phyloP scores from a whole-genome alignment of 2,888 invertebrate species.

The Stenodema calcarata region DNA sequence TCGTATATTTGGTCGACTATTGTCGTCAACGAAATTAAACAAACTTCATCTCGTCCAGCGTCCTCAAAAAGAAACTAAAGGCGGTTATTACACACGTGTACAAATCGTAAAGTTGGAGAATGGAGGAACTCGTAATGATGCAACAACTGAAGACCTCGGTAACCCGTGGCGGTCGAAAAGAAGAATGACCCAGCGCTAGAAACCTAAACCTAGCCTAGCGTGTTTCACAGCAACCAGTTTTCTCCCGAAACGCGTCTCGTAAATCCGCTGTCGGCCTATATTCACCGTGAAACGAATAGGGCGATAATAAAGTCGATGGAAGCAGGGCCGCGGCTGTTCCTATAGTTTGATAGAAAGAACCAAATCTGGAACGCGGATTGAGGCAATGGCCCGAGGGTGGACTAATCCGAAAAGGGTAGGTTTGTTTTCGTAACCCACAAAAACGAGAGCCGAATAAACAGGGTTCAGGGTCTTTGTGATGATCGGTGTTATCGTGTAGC shows the following conservation, averaged over 20 bases:
- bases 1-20: too few species aligned
- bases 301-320: background rate
- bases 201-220: background rate
- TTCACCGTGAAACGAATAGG: background rate
- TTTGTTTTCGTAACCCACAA: background rate
- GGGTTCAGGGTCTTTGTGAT: background rate
- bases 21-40: too few species aligned
- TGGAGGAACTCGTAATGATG: background rate
- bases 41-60: too few species aligned
- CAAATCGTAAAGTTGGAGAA: background rate
- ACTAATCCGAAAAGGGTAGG: background rate
- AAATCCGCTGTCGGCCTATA: background rate
- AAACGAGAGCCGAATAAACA: background rate
- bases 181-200: background rate
- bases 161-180: background rate
- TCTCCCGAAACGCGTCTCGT: background rate
- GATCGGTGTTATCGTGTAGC: background rate
- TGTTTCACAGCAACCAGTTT: background rate
- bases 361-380: background rate
- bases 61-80: too few species aligned
- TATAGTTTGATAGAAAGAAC: background rate
- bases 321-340: background rate
- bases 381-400: background rate
- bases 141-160: background rate
- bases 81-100: background rate